Conservation (phyloP, 2,888 invertebrate genomes). For the Nasonia oneida region DNA sequence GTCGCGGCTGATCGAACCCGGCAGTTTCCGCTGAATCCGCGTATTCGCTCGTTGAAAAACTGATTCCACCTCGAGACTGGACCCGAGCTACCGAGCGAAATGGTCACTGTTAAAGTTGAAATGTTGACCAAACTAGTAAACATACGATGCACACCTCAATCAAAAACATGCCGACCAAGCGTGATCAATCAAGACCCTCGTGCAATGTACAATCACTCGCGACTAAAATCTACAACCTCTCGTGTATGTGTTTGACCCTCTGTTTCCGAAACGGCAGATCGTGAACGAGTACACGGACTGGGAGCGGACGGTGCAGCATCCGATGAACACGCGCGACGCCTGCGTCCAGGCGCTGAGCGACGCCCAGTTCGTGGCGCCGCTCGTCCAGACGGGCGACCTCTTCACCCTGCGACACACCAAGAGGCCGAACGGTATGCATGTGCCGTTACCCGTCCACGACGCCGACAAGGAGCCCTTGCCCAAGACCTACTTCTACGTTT, state of each 20-base stretch:
- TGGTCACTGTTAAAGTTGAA: too few relatives aligned
- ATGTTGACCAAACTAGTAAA: too few relatives aligned
- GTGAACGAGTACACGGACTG: conserved; percentile 99
- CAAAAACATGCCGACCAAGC: not conserved
- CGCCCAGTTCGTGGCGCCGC: conserved; percentile 95
- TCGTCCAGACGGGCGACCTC: conserved; percentile 91
- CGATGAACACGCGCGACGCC: conserved; percentile 92
- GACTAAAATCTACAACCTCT: not conserved
- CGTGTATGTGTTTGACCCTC: not conserved
- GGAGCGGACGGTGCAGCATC: conserved; percentile 94
- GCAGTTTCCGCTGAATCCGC: not conserved
- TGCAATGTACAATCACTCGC: not conserved
- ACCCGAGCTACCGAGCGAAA: too few relatives aligned
- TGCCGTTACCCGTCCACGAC: conserved; percentile 77
- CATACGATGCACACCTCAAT: too few relatives aligned
- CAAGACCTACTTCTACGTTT: conserved; percentile 93
- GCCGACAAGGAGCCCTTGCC: conserved; percentile 82
- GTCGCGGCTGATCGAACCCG: not conserved
- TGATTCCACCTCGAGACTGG: too few relatives aligned
- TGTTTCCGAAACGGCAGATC: conserved; percentile 65
- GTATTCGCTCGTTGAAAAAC: not conserved
- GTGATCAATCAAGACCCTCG: not conserved
- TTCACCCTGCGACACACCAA: conserved; percentile 81
- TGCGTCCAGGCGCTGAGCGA: conserved; percentile 96
- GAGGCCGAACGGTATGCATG: conserved; percentile 82